Evolutionary conservation across 2,113 vertebrate species (phyloP).

Genomic region (Callipepla squamata): DNA sequence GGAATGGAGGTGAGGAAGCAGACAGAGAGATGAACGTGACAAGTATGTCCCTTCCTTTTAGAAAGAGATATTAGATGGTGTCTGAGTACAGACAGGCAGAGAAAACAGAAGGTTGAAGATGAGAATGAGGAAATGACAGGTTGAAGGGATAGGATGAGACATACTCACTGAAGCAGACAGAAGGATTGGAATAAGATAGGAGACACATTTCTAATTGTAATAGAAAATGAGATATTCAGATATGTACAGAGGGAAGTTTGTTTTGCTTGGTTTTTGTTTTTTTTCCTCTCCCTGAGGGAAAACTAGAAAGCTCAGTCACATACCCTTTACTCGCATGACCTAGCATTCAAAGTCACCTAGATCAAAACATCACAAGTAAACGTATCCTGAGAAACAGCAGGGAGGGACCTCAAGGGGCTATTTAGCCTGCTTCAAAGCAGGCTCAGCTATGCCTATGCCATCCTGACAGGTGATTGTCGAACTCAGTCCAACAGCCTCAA

Average conservation of each 20-base stretch:
- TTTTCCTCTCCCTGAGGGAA: background rate
- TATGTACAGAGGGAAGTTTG: background rate
- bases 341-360: background rate
- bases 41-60: background rate
- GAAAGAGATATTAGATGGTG: background rate
- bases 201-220: background rate
- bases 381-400: background rate
- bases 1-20: background rate
- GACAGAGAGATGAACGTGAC: background rate
- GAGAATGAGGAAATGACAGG: background rate
- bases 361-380: constrained; percentile 13
- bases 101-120: background rate
- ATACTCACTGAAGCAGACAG: background rate
- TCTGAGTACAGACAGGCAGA: background rate
- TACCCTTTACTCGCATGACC: background rate
- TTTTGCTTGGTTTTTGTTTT: background rate
- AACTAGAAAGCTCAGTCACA: background rate
- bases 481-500: background rate
- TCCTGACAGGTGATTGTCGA: background rate
- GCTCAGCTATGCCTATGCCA: background rate
- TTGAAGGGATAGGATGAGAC: background rate
- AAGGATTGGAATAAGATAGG: background rate
- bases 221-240: background rate
- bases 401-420: background rate
- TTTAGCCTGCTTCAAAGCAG: constrained; percentile 16